Percentiles rank a stretch among this genome's conserved stretches.
phyloP scores from a whole-genome alignment of 2,888 invertebrate genomes.

The Aphodius sticticus region DNA sequence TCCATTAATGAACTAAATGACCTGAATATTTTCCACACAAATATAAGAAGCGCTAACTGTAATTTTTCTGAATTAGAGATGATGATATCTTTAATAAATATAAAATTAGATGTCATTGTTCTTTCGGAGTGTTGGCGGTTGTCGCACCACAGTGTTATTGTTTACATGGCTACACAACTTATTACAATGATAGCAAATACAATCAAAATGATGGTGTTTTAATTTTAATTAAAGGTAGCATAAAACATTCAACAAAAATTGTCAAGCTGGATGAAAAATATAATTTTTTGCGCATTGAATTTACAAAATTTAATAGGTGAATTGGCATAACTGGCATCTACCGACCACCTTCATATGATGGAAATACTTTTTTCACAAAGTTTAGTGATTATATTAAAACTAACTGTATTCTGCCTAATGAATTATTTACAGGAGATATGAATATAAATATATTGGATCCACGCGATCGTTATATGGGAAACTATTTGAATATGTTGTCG shows the following conservation, averaged over 20 bases:
- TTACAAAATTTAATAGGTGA: background rate
- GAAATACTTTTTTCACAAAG: background rate
- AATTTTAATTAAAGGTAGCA: background rate
- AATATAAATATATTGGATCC: constrained; percentile 7
- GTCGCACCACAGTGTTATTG: background rate
- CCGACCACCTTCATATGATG: constrained; percentile 8
- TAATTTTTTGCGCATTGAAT: constrained; percentile 10
- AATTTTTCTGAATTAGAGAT: background rate
- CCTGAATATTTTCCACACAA: background rate
- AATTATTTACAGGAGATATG: constrained; percentile 7
- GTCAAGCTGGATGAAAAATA: constrained; percentile 5
- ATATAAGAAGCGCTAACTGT: constrained; percentile 10
- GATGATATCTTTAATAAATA: background rate
- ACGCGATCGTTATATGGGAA: background rate
- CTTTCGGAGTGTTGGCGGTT: constrained; percentile 10
- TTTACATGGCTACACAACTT: background rate
- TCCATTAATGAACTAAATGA: background rate
- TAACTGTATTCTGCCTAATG: background rate
- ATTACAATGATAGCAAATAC: constrained; percentile 16
- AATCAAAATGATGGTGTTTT: constrained; percentile 12
- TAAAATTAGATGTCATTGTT: background rate
- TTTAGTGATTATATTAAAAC: constrained; percentile 10
- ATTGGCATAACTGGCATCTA: constrained; percentile 8
- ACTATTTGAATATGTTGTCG: background rate
- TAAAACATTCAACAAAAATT: background rate